Percentiles rank a stretch among this genome's conserved stretches.
Evolutionary conservation across 23 tunicate genomes (phyloP).

Genomic region (Diplosoma virens): DNA sequence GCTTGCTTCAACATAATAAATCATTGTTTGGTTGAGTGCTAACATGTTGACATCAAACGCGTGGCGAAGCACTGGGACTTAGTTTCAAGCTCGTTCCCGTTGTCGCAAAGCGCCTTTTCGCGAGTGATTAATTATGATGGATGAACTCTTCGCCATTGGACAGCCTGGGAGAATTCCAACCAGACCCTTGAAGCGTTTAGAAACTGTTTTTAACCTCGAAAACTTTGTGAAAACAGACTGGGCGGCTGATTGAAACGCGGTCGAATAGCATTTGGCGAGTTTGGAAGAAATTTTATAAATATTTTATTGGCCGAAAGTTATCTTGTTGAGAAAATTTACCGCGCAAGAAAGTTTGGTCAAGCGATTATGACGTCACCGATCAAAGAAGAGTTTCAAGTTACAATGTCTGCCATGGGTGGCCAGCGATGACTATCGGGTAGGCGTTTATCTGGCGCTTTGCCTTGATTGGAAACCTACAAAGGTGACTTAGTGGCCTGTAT

Average conservation of each 20-base stretch:
- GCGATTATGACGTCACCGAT: slow-evolving; percentile 2
- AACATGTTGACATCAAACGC: background rate
- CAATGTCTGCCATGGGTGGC: background rate
- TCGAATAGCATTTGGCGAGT: no score
- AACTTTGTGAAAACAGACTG: no score
- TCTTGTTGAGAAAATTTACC: no score
- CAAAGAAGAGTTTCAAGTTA: slow-evolving; percentile 9
- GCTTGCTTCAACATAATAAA: background rate
- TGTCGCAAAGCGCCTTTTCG: slow-evolving; percentile 25
- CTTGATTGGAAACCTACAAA: no score
- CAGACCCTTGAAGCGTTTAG: background rate
- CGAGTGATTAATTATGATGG: slow-evolving; percentile 94
- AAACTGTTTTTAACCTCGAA: no score
- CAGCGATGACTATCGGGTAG: no score
- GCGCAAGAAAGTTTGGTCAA: no score
- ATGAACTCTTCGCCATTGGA: slow-evolving; percentile 53
- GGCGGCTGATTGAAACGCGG: no score
- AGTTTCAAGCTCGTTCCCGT: slow-evolving; percentile 7
- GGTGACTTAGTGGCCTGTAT: no score
- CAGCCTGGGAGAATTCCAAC: slow-evolving; percentile 86
- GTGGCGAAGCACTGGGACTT: background rate
- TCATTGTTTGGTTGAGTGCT: background rate
- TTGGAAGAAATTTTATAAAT: background rate
- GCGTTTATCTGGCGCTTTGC: no score
- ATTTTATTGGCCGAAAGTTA: background rate